phyloP scores from a whole-genome alignment of 2,797 vertebrate genomes.

The Peromyscus eremicus region DNA sequence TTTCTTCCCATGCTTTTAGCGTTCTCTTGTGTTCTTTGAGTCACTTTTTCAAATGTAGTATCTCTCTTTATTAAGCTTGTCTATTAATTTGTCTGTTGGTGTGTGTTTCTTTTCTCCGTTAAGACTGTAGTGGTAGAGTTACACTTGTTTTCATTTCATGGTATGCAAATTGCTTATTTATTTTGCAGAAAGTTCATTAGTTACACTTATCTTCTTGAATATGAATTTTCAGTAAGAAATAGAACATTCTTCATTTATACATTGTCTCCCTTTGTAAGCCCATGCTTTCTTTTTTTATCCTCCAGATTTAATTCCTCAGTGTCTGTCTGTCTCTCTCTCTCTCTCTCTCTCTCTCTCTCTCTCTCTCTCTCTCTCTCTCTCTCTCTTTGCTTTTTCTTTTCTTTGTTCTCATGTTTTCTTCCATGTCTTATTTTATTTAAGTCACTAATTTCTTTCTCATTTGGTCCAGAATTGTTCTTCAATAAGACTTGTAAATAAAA shows the following conservation, averaged over 20 bases:
- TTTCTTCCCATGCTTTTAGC: conserved; percentile 76
- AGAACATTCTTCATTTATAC: conserved; percentile 86
- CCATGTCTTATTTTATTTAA: conserved; percentile 79
- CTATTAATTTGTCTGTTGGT: conserved; percentile 86
- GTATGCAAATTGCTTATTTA: conserved; percentile 86
- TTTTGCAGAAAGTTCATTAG: conserved; percentile 87
- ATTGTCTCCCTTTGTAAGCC: conserved; percentile 80
- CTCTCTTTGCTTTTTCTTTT: conserved; percentile 74
- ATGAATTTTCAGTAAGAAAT: conserved; percentile 87
- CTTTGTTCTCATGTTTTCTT: conserved; percentile 70
- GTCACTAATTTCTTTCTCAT: conserved; percentile 84
- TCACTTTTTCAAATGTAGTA: conserved; percentile 88
- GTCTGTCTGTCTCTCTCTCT: conserved; percentile 45
- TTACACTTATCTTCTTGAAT: conserved; percentile 83
- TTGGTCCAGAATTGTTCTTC: conserved; percentile 89
- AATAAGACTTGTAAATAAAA: conserved; percentile 77
- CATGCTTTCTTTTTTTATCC: conserved; percentile 81
- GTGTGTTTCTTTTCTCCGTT: conserved; percentile 87
- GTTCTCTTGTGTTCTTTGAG: conserved; percentile 92
- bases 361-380: neutral
- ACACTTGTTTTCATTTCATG: conserved; percentile 87
- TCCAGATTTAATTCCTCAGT: conserved; percentile 79
- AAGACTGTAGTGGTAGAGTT: conserved; percentile 85
- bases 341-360: conserved; percentile 55
- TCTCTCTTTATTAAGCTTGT: conserved; percentile 87